Conservation (phyloP, 1,140 invertebrate genomes). For the Chymomyza costata region DNA sequence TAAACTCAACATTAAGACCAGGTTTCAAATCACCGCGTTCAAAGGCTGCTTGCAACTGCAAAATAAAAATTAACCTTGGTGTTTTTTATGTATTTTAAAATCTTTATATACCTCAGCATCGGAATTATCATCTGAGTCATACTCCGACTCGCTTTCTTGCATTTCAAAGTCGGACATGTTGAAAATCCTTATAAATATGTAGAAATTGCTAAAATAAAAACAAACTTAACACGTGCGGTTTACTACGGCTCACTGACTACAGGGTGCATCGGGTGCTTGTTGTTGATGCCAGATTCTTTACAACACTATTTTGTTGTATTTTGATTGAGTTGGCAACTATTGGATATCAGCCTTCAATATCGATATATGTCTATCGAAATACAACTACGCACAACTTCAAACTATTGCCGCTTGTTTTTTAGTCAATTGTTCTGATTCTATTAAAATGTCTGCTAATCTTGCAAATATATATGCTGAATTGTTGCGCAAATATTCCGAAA, state of each 20-base stretch:
- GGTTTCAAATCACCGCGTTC: constrained; percentile 87
- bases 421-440: constrained; percentile 1
- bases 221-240: constrained; percentile 58
- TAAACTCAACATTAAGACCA: constrained; percentile 84
- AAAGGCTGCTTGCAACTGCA: constrained; percentile 89
- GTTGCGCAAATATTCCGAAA: constrained; percentile 49
- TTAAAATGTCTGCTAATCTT: constrained; percentile 41
- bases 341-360: not conserved
- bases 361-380: too few species aligned
- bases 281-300: constrained; percentile 18
- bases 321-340: not conserved
- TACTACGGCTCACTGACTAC: not conserved
- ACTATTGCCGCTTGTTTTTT: not conserved
- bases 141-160: constrained; percentile 57
- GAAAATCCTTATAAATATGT: constrained; percentile 16
- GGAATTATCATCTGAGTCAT: constrained; percentile 64
- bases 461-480: constrained; percentile 60
- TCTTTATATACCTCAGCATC: constrained; percentile 52
- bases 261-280: constrained; percentile 4
- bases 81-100: not conserved
- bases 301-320: constrained; percentile 13
- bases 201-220: constrained; percentile 35
- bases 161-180: constrained; percentile 66
- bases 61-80: not conserved
- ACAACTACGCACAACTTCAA: too few species aligned